phyloP scores from a whole-genome alignment of 2,797 vertebrate species.

The Botia almorhae region DNA sequence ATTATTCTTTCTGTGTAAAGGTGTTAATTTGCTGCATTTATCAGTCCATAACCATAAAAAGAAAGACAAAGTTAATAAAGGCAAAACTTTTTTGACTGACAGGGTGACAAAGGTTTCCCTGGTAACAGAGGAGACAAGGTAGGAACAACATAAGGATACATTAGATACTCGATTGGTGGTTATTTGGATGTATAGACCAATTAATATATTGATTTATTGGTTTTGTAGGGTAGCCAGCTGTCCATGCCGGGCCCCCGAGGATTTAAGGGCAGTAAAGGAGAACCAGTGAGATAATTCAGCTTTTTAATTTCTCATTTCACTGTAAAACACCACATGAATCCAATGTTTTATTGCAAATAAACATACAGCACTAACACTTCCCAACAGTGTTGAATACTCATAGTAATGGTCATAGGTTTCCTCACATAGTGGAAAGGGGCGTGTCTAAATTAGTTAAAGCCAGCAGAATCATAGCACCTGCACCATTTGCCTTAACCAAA shows the following conservation, averaged over 20 bases:
- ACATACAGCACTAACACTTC: neutral
- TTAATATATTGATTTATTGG: neutral
- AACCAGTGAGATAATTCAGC: constrained; percentile 71
- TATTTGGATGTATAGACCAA: neutral
- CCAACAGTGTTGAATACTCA: too few species aligned
- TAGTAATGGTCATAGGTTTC: too few species aligned
- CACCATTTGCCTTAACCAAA: too few species aligned
- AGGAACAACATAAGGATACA: constrained; percentile 54
- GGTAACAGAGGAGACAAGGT: constrained; percentile 88
- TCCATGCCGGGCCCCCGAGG: constrained; percentile 84
- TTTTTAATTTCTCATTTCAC: neutral
- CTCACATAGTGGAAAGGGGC: too few species aligned
- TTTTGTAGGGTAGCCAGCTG: constrained; percentile 79
- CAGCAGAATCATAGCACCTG: neutral
- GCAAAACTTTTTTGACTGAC: constrained; percentile 41
- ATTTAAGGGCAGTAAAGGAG: constrained; percentile 88
- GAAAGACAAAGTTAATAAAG: neutral
- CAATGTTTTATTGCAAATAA: neutral
- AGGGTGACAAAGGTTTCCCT: constrained; percentile 83
- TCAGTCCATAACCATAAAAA: too few species aligned
- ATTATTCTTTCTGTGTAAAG: too few species aligned
- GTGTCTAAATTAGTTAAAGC: neutral
- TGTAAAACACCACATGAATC: neutral
- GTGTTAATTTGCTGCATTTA: too few species aligned
- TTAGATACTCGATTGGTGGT: neutral